A percentile compares a stretch with the other conserved stretches of the same genome.
Conservation (phyloP, 2,888 invertebrate genomes). For the Tridacna gigas region DNA sequence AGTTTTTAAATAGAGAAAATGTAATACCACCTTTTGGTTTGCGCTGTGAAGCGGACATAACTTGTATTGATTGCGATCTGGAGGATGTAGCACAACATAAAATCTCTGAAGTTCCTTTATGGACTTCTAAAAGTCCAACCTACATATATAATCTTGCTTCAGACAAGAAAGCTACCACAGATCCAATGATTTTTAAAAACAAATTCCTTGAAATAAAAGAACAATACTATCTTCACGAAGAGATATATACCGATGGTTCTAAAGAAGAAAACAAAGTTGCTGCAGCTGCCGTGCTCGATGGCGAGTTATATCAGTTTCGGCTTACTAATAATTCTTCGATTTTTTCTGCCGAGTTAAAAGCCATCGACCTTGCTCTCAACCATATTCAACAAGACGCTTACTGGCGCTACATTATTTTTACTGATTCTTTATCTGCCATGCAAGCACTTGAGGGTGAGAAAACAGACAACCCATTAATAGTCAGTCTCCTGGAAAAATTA, state of each 20-base stretch:
- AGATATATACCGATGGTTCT: conserved; percentile 44
- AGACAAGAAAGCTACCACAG: conserved; percentile 28
- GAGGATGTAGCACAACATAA: conserved; percentile 5
- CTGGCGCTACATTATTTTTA: conserved; percentile 21
- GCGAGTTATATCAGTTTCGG: not conserved
- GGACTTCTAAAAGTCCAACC: conserved; percentile 21
- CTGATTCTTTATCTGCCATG: conserved; percentile 32
- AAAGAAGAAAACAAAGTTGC: conserved; percentile 29
- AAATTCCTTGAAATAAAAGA: conserved; percentile 14
- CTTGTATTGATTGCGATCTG: conserved; percentile 7
- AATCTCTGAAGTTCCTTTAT: not conserved
- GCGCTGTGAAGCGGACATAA: conserved; percentile 13
- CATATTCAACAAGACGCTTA: not conserved
- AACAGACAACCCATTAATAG: conserved; percentile 11
- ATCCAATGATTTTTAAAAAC: conserved; percentile 14
- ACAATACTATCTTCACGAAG: not conserved
- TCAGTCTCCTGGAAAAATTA: conserved; percentile 13
- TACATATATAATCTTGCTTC: conserved; percentile 16
- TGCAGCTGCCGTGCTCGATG: conserved; percentile 3
- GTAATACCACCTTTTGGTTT: conserved; percentile 25
- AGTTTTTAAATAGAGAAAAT: conserved; percentile 7
- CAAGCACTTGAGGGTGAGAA: conserved; percentile 17
- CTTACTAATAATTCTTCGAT: conserved; percentile 35
- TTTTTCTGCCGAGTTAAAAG: conserved; percentile 36
- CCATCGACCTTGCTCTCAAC: conserved; percentile 29